phyloP scores from a whole-genome alignment of 64 coral and sea anemone genomes.

The Pachyseris speciosa region DNA sequence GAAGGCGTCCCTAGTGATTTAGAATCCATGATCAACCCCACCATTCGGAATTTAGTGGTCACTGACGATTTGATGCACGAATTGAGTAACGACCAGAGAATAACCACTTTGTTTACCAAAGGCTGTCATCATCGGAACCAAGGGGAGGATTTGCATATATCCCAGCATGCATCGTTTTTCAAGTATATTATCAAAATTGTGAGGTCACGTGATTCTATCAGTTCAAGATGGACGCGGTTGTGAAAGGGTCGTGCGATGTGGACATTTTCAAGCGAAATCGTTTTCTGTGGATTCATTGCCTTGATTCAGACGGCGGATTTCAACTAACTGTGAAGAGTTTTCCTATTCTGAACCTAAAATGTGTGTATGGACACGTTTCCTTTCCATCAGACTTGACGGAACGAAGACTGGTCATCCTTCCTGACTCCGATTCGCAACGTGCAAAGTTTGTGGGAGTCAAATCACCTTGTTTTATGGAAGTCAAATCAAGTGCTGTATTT shows the following conservation, averaged over 20 bases:
- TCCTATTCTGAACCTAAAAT: slow-evolving; percentile 12
- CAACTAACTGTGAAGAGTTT: neutral
- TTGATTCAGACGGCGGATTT: neutral
- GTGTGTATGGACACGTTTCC: slow-evolving; percentile 24
- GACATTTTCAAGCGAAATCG: neutral
- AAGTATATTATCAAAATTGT: slow-evolving; percentile 33
- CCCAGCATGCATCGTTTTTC: neutral
- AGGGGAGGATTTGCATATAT: neutral
- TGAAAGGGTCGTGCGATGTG: neutral
- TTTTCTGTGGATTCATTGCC: neutral
- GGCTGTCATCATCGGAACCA: no score
- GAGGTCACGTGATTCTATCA: neutral
- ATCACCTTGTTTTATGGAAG: slow-evolving; percentile 27
- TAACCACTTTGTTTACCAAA: no score
- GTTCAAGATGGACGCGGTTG: neutral
- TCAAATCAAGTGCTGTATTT: slow-evolving; percentile 62
- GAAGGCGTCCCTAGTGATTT: no score
- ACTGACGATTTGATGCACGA: no score
- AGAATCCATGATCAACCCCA: no score
- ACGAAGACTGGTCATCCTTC: slow-evolving; percentile 26
- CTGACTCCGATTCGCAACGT: neutral
- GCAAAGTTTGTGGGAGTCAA: neutral
- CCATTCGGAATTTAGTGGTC: no score
- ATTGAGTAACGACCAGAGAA: no score
- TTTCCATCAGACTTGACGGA: slow-evolving; percentile 32